A percentile compares a stretch with the other conserved stretches of the same genome.
These are phyloP conservation scores for Leistus spinibarbis DNA, from an alignment of 2,888 invertebrate species.

Conservation along the genomic window DNA sequence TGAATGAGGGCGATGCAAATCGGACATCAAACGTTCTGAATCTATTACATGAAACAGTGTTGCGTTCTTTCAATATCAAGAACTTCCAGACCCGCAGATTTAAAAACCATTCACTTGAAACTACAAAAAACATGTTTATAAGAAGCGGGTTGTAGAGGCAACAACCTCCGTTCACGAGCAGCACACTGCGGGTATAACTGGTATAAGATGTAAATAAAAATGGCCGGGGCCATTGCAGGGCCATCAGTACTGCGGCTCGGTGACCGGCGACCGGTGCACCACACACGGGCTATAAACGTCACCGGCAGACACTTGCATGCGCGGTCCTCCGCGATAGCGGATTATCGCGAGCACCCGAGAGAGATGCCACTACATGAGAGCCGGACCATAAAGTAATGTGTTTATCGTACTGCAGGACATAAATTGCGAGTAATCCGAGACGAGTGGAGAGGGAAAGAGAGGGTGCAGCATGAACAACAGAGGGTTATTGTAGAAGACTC, in stretches of 20 bases:
- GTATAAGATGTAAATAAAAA: background rate
- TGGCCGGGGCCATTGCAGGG: background rate
- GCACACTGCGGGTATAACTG: background rate
- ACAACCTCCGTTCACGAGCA: background rate
- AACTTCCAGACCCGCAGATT: background rate
- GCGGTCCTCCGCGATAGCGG: conserved; percentile 1
- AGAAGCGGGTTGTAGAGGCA: background rate
- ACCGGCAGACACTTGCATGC: conserved; percentile 23
- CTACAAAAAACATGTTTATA: background rate
- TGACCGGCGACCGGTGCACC: background rate
- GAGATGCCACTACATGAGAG: conserved; percentile 24
- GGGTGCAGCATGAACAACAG: background rate
- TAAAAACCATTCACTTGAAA: background rate
- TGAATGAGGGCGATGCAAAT: too few relatives aligned
- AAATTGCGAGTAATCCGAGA: conserved; percentile 37
- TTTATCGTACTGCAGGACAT: conserved; percentile 37
- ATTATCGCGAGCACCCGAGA: conserved; percentile 16
- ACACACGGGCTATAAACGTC: conserved; percentile 26
- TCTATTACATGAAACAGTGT: background rate
- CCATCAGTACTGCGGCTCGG: background rate
- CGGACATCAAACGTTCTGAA: background rate
- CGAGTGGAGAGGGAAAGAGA: background rate
- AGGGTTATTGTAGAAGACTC: background rate
- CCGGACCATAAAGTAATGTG: conserved; percentile 37
- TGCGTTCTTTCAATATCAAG: background rate